Evolutionary conservation across 2,888 invertebrate species (phyloP), one percentile per base, ranked within the genome.

Genomic region (Melanchra persicariae): DNA sequence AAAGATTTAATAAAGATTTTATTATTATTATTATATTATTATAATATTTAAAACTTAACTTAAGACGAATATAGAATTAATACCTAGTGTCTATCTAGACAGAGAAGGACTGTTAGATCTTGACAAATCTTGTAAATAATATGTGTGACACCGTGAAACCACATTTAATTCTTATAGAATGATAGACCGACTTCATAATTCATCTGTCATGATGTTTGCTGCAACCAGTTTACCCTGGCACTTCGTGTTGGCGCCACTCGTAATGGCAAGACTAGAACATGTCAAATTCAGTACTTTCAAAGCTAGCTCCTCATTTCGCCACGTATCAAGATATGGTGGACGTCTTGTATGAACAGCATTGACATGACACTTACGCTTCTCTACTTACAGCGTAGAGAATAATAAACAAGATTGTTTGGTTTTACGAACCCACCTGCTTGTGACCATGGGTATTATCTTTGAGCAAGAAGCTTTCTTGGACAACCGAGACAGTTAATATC

Each of bases 331-430:
- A 15, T 45, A 52, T 24, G 17, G n/a, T 67, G 37, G 76, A n/a
- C 12, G 37, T 37, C 19, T n/a, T 40, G 8, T 22, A n/a, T 10
- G 68, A 54, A 24, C 7, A 37, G 58, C 40, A 64, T 45, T 59
- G 34, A 74, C 59, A 77, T 65, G 69, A 26, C 61, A 62, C 65
- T 62, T 70, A 78, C 49, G 37, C 7, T 47, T 54, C 26, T 59
- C 51, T 52, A n/a, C 49, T 59, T 54, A 34, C 62, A 59, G 30
- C 34, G 49, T 52, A 30, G 24, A 12, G 61, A 65, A 61, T 78
- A 49, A 73, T 66, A 59, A 55, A 77, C 58, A 66, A 47, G 66
- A 47, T 47, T 52, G 17, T 26, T 66, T 12, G 19, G 30, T 77
- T 77, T 51, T 49, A 34, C 52, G 8, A 52, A 57, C 37, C 5